Evolutionary conservation across 2,888 invertebrate genomes (phyloP).

Genomic region (Halocaridina rubra): DNA sequence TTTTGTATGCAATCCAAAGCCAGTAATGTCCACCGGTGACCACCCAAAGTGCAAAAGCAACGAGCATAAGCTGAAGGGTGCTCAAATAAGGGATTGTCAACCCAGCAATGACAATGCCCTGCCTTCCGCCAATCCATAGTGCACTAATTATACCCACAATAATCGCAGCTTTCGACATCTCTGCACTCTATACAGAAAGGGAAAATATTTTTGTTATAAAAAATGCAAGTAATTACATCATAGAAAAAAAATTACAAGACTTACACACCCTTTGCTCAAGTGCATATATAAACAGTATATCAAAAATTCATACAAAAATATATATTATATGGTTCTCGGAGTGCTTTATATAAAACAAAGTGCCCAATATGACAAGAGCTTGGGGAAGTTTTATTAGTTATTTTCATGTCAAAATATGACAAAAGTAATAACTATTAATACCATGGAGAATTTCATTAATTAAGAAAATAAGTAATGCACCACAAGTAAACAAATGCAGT

Average conservation of each 20-base stretch:
- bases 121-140: constrained; percentile 24
- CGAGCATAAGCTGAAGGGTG: background rate
- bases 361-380: too few relatives aligned
- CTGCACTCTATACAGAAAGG: background rate
- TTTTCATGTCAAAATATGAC: too few relatives aligned
- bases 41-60: constrained; percentile 29
- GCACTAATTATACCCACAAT: constrained; percentile 24
- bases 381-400: too few relatives aligned
- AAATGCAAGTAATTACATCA: background rate
- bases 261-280: background rate
- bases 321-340: background rate
- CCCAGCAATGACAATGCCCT: background rate
- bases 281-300: background rate
- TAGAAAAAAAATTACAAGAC: background rate
- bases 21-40: constrained; percentile 48
- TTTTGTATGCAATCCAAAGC: constrained; percentile 47
- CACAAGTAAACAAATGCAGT: too few relatives aligned
- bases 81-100: constrained; percentile 12
- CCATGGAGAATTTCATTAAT: too few relatives aligned
- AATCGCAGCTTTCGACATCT: constrained; percentile 5
- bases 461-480: too few relatives aligned
- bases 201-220: background rate
- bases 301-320: background rate
- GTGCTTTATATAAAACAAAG: background rate
- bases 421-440: too few relatives aligned